phyloP scores from a whole-genome alignment of 2,797 vertebrate species.

The Lophius americanus region DNA sequence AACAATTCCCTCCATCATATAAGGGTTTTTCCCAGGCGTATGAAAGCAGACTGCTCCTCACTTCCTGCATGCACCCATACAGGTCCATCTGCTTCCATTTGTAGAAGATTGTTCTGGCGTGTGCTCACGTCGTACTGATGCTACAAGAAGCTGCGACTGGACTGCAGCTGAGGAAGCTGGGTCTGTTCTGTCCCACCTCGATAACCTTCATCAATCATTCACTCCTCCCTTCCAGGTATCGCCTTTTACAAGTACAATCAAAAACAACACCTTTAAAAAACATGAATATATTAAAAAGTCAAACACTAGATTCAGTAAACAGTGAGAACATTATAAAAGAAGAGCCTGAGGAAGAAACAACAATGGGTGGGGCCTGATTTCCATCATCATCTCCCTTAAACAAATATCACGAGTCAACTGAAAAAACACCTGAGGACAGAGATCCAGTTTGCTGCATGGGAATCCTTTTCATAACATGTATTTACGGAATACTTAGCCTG shows the following conservation, averaged over 20 bases:
- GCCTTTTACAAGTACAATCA: neutral
- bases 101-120: constrained; percentile 11
- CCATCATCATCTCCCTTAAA: constrained; percentile 26
- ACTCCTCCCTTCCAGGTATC: neutral
- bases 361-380: neutral
- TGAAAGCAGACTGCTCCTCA: neutral
- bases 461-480: constrained; percentile 23
- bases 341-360: constrained; percentile 5
- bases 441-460: constrained; percentile 25
- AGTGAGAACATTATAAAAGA: neutral
- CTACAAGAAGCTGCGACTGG: constrained; percentile 26
- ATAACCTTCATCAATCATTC: constrained; percentile 10
- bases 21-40: neutral
- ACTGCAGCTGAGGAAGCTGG: constrained; percentile 45
- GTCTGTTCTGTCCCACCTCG: constrained; percentile 19
- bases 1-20: constrained; percentile 1
- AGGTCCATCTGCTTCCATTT: constrained; percentile 19
- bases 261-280: neutral
- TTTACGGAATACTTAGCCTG: constrained; percentile 33
- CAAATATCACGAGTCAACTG: constrained; percentile 34
- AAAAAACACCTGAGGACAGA: constrained; percentile 24
- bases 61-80: neutral
- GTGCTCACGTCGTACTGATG: constrained; percentile 16
- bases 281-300: neutral
- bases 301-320: neutral